A percentile compares a stretch with the other conserved stretches of the same genome.
Evolutionary conservation across 2,888 invertebrate genomes (phyloP).

Genomic region (Meteorus colon): DNA sequence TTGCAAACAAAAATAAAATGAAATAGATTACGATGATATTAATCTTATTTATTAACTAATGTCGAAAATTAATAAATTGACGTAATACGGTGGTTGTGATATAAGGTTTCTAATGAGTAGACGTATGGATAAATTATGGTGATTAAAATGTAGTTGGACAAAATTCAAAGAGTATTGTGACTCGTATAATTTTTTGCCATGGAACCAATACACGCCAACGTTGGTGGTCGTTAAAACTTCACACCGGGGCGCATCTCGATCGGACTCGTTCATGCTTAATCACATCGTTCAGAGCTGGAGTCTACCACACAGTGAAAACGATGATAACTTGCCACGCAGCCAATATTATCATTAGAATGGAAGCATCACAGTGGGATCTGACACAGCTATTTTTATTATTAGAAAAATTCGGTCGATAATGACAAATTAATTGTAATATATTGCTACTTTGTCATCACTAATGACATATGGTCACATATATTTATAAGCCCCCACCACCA

Average conservation of each 20-base stretch:
- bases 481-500: neutral
- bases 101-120: too few species aligned
- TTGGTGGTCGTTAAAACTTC: constrained; percentile 18
- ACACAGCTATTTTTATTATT: neutral
- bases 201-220: neutral
- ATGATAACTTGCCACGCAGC: neutral
- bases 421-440: neutral
- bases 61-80: too few species aligned
- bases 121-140: too few species aligned
- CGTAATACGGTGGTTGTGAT: too few species aligned
- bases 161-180: neutral
- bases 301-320: neutral
- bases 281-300: neutral
- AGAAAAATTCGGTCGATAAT: neutral
- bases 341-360: neutral
- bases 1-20: too few species aligned
- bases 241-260: constrained; percentile 20
- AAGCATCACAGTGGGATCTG: neutral
- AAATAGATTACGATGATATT: too few species aligned
- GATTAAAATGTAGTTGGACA: too few species aligned
- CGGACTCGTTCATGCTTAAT: neutral
- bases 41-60: too few species aligned
- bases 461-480: neutral
- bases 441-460: neutral
- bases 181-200: neutral